Evolutionary conservation across 2,888 invertebrate species (phyloP), one percentile per base, ranked within the genome.

Genomic region (Agapostemon virescens): DNA sequence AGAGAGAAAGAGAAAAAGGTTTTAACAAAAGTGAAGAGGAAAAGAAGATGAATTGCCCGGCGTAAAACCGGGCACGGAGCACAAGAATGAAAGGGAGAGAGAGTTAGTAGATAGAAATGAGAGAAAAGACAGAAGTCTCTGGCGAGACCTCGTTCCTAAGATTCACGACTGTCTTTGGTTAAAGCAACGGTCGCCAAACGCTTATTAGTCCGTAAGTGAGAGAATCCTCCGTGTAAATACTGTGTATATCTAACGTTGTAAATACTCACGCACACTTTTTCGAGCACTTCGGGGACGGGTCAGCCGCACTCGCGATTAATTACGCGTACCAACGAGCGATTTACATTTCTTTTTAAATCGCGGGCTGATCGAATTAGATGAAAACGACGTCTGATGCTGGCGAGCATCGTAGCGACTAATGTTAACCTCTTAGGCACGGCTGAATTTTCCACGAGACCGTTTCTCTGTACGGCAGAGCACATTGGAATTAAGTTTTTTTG

Each of bases 131-230:
- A 71, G 52, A 67, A 23, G 67, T 79, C 77, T 84, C 82, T 83
- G 79, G 85, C 74, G 87, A 90, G 88, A 90, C 87, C 86, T 91
- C 90, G 91, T 90, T 90, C 90, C 90, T 90, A 90, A 89, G 89
- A 89, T 89, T 89, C 85, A 84, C 89, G 89, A 86, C 88, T 88
- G 89, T 84, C 85, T 86, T 81, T 81, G 75, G 77, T 80, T 84
- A 82, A 84, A 83, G 83, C 77, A 85, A 87, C 89, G 87, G 90
- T 91, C 91, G 90, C 88, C 90, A 90, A 91, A 92, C 92, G 92
- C 91, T 92, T 92, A 92, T 91, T 92, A 92, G 92, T 88, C 80
- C 82, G 88, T 92, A 91, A 92, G 91, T 45, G 42, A 42, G 89
- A 66, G 68, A 79, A 88, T 71, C 88, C 88, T 89, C 89, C 84